These are phyloP conservation scores for Kryptopterus vitreolus DNA, from an alignment of 2,797 vertebrate genomes.

Conservation along the genomic window DNA sequence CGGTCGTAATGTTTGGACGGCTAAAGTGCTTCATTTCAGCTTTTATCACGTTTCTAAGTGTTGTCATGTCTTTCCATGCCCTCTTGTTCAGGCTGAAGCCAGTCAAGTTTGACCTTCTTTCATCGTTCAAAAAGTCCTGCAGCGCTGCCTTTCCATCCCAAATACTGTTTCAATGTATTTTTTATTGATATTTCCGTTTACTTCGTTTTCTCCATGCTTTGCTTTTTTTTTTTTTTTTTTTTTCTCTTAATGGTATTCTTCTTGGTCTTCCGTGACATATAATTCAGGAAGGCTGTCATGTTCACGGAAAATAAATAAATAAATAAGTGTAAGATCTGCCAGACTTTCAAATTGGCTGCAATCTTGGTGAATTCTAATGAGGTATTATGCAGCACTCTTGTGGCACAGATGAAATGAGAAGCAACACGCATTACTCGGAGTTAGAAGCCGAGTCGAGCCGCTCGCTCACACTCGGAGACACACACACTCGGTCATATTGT, in stretches of 20 bases:
- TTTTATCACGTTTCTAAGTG: conserved; percentile 19
- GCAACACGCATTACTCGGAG: conserved; percentile 36
- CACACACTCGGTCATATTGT: conserved; percentile 23
- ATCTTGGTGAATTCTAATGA: conserved; percentile 54
- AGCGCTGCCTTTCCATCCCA: conserved; percentile 24
- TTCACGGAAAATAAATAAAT: conserved; percentile 45
- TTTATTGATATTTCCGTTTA: conserved; percentile 37
- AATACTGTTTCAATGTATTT: not conserved
- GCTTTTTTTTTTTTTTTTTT: conserved; percentile 9
- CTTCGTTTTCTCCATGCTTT: conserved; percentile 13
- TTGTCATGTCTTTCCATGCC: conserved; percentile 7
- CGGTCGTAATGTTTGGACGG: conserved; percentile 13
- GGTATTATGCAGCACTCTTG: conserved; percentile 44
- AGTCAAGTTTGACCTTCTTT: conserved; percentile 13
- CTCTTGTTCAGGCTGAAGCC: not conserved
- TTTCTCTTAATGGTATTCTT: conserved; percentile 38
- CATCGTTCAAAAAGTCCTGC: conserved; percentile 25
- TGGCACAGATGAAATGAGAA: conserved; percentile 52
- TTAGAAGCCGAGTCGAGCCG: conserved; percentile 31
- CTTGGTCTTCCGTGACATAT: conserved; percentile 38
- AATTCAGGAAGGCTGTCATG: conserved; percentile 51
- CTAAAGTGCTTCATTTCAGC: conserved; percentile 15
- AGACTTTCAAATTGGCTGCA: conserved; percentile 31
- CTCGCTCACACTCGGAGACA: conserved; percentile 29
- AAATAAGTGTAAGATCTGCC: conserved; percentile 40